These are phyloP conservation scores for Sinohyriopsis cumingii DNA, from an alignment of 2,888 invertebrate species.

Conservation along the genomic window DNA sequence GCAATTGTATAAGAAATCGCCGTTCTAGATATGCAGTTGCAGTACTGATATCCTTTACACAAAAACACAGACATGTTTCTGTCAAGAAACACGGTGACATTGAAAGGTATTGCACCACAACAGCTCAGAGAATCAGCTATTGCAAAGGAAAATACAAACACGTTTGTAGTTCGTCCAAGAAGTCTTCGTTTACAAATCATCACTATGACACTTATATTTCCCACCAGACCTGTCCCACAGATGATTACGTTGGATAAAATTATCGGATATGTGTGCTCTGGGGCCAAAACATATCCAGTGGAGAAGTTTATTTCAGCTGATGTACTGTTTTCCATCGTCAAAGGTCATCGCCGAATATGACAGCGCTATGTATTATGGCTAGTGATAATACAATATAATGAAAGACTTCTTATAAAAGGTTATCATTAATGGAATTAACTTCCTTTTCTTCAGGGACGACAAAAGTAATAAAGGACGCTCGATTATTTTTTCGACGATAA, in stretches of 20 bases:
- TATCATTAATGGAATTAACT: too few relatives aligned
- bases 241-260: slow-evolving; percentile 28
- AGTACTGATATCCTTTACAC: slow-evolving; percentile 54
- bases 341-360: too few relatives aligned
- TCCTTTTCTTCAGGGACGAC: too few relatives aligned
- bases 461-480: too few relatives aligned
- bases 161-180: slow-evolving; percentile 59
- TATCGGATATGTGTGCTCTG: slow-evolving; percentile 14
- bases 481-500: too few relatives aligned
- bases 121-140: slow-evolving; percentile 51
- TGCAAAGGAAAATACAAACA: slow-evolving; percentile 61
- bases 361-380: too few relatives aligned
- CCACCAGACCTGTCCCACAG: slow-evolving; percentile 42
- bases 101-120: slow-evolving; percentile 30
- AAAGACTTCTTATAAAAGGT: too few relatives aligned
- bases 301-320: too few relatives aligned
- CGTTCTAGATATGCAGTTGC: slow-evolving; percentile 53
- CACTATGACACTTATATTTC: slow-evolving; percentile 46
- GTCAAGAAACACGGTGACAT: slow-evolving; percentile 20
- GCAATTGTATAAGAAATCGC: slow-evolving; percentile 52
- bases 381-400: too few relatives aligned
- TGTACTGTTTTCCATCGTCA: too few relatives aligned
- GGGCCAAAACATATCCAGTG: too few relatives aligned
- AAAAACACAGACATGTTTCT: slow-evolving; percentile 40
- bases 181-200: slow-evolving; percentile 52